Base-by-base conservation (phyloP, 2,888 invertebrate genomes). In the Lasioglossum leucozonium region DNA sequence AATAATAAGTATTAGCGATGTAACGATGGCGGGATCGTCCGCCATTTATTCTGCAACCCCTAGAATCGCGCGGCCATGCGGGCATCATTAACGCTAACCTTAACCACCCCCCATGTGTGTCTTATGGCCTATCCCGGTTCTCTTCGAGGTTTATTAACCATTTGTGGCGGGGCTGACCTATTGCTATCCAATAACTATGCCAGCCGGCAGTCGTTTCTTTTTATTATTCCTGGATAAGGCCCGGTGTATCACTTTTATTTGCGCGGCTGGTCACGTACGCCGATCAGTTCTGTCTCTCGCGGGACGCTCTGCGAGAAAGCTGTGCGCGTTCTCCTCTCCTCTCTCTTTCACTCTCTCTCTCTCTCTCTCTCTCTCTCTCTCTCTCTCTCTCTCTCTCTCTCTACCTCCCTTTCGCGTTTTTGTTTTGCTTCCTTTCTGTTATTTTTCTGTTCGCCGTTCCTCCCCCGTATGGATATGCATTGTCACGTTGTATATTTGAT, bases 61-160 rank as follows among this genome's bases (percentile, higher is more conserved):
- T 51, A 81, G 82, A 88, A 91, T 91, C 86, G 86, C 83, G 83
- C 82, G 84, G 86, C 86, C 89, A 93, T 92, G 93, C 91, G 92
- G 93, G 94, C 91, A 92, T 92, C 93, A 94, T 94, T 94, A 94
- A 94, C 93, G 94, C 93, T 91, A 89, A 89, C 93, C 91, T 93
- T 92, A 93, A 92, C 91, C 92, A 86, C 88, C 91, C 91, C 90
- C 87, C 90, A 85, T 87, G 88, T 92, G 89, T 91, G 87, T 92
- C 93, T 93, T 92, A 93, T 90, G 91, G 88, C 86, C 84, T 82
- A 87, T 89, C 82, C 86, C 87, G 86, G 83, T 87, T 85, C 90
- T 91, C 88, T 86, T 88, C 84, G 79, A 85, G 86, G 89, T 91
- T 92, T 93, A 92, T 93, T 92, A 91, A 91, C 92, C 90, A 91